Base-by-base conservation (phyloP, 1,140 invertebrate species). In the Vanessa tameamea region DNA sequence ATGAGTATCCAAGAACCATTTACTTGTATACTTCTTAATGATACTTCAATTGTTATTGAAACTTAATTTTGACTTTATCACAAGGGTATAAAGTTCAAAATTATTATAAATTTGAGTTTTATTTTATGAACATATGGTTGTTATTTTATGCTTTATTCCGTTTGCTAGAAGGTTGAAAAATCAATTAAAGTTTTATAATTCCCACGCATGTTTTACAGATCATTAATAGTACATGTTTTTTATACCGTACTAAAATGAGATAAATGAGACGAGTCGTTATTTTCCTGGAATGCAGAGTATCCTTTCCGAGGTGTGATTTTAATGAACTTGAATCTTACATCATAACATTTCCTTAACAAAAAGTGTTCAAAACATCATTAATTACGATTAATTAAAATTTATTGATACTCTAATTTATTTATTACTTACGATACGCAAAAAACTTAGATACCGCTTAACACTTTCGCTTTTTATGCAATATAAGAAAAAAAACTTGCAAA, bases 161-260 rank as follows among this genome's bases (percentile, higher is more conserved):
- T 43, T 48, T 64, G 16, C 4, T 23, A 20, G n/a, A 47, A 64
- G 20, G 13, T 47, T 12, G 15, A 64, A 47, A n/a, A 47, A 3
- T 47, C n/a, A 15, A 1, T 26, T 16, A 26, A 23, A 31, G 11
- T 11, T 47, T 20, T 0, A 47, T 47, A 64, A 64, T 64, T 64
- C 61, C 61, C 37, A 64, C 61, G 61, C 61, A 16, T 43, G 6
- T 64, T 61, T 26, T 23, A 55, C 3, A 55, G 16, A 55, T 55
- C 16, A 57, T 57, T 23, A 57, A 57, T 13, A n/a, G 4, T 50
- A n/a, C 0, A 15, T 57, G 6, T 57, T 23, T 23, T 57, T 57
- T 57, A 13, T 23, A 57, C 2, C 15, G 20, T 11, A 23, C 8
- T 4, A 23, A 16, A 23, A 57, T 23, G 20, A 57, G n/a, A 13